Conservation (phyloP, 1,140 invertebrate species). For the Cotesia chilonis region DNA sequence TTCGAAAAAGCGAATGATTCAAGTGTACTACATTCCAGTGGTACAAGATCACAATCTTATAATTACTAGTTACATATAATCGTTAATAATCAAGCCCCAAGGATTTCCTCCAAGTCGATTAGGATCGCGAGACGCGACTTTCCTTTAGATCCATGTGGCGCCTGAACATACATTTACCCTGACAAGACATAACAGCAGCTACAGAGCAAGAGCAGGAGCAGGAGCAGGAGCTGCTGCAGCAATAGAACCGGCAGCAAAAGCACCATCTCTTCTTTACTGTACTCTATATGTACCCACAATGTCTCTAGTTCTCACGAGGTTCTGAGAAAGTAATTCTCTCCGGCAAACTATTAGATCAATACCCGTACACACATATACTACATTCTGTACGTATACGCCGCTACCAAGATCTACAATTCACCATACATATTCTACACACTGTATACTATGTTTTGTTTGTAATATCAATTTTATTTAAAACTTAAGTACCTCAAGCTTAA, state of each 20-base stretch:
- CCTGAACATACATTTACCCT: constrained; percentile 20
- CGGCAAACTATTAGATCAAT: constrained; percentile 16
- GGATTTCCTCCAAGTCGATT: constrained; percentile 15
- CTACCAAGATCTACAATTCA: not conserved
- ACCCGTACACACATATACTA: not conserved
- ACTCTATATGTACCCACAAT: constrained; percentile 31
- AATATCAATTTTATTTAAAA: too few relatives aligned
- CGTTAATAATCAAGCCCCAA: constrained; percentile 23
- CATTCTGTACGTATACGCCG: not conserved
- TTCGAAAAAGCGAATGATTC: not conserved
- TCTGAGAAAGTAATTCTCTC: constrained; percentile 52
- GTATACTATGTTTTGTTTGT: too few relatives aligned
- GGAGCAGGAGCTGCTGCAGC: not conserved
- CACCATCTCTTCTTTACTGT: constrained; percentile 26
- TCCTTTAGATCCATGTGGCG: constrained; percentile 22
- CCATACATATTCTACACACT: not conserved
- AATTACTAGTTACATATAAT: constrained; percentile 23
- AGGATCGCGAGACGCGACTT: constrained; percentile 20
- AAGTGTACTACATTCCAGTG: constrained; percentile 22
- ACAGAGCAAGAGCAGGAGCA: not conserved
- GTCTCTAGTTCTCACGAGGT: constrained; percentile 56
- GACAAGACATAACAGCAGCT: not conserved
- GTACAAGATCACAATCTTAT: constrained; percentile 20
- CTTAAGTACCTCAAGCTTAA: not conserved
- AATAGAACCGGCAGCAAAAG: not conserved